Percentiles rank a stretch among this genome's conserved stretches.
phyloP scores from a whole-genome alignment of 2,113 vertebrate species.

The Coreoperca whiteheadi region DNA sequence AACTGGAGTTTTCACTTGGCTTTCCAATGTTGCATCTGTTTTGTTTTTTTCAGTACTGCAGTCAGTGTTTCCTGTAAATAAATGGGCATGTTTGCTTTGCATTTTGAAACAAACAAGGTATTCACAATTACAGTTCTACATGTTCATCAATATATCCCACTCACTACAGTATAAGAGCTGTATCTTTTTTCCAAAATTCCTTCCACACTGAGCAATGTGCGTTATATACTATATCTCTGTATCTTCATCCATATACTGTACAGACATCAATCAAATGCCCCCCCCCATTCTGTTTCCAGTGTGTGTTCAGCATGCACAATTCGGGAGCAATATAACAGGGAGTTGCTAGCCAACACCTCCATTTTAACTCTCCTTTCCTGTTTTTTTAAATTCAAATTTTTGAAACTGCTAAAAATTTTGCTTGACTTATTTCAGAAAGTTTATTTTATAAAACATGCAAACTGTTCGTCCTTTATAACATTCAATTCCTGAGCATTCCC shows the following conservation, averaged over 20 bases:
- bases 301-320: slow-evolving; percentile 26
- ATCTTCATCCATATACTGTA: slow-evolving; percentile 16
- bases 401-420: not conserved
- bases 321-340: not conserved
- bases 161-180: not conserved
- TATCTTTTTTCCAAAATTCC: slow-evolving; percentile 10
- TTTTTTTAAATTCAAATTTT: not conserved
- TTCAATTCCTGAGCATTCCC: not conserved
- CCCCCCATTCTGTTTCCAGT: not conserved
- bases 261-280: slow-evolving; percentile 25
- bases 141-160: slow-evolving; percentile 18
- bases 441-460: not conserved
- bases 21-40: slow-evolving; percentile 9
- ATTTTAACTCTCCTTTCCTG: not conserved
- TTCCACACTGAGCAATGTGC: slow-evolving; percentile 17
- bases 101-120: not conserved
- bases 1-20: not conserved
- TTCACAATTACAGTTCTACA: not conserved
- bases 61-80: not conserved
- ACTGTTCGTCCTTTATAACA: not conserved
- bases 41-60: not conserved
- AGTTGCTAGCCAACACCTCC: not conserved
- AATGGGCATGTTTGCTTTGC: not conserved
- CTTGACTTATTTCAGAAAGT: not conserved
- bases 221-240: not conserved